Evolutionary conservation across 2,113 vertebrate species (phyloP), one percentile per base, ranked within the genome.

Genomic region (Mirza zaza): DNA sequence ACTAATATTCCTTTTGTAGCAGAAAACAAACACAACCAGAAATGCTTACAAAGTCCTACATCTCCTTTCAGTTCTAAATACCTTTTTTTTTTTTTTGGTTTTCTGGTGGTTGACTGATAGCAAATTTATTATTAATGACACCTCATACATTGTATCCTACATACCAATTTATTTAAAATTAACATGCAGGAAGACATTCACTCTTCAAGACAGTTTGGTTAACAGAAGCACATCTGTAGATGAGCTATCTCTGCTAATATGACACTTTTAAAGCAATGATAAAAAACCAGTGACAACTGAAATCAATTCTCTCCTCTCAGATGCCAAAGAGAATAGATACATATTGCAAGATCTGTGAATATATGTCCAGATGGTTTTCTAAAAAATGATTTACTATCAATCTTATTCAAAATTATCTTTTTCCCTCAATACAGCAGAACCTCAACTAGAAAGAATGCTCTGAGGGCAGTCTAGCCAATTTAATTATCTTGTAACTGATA

Each of bases 361-460:
- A 87, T 73, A 57, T 88, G 36, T n/a, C 87, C 65, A 90, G 65
- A 90, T 63, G 71, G 67, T 50, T 94, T 94, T 91, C 81, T 77
- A 90, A 91, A 92, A 96, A 55, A 70, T 3, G 27, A 39, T 42
- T 92, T 42, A 45, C 71, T 55, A 91, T 81, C 48, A 48, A 73
- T 94, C 95, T 92, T 92, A 20, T 11, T 94, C 76, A 90, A 90
- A 90, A 94, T 42, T 27, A 85, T 61, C 34, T 61, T n/a, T 42
- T 8, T 32, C 27, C 68, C 61, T 32, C 45, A 81, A 71, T 25
- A 67, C 1, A 85, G 67, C 23, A 92, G 90, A 75, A 89, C 70
- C 20, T 82, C 87, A 81, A 57, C 57, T 42, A 94, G 80, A 45
- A 93, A 80, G 73, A 55, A 50, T 25, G n/a, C 9, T 91, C 63